Conservation (phyloP, 2,797 vertebrate species). For the Loris lydekkerianus region DNA sequence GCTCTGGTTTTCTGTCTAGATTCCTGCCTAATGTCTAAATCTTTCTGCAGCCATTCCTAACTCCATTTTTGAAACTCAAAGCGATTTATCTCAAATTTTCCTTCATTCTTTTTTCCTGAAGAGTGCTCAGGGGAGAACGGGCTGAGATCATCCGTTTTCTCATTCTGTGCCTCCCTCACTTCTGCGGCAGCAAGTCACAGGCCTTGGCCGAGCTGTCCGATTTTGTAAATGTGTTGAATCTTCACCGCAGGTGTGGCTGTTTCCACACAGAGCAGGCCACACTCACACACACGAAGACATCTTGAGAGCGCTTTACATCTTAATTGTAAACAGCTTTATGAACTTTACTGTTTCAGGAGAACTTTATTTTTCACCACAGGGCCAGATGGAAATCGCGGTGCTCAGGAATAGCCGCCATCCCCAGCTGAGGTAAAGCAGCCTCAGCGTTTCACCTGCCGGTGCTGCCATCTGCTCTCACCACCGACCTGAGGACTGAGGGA, state of each 20-base stretch:
- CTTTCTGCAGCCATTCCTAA: not conserved
- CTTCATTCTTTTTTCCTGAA: not conserved
- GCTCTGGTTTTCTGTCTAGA: not conserved
- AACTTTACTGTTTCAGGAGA: slow-evolving; percentile 56
- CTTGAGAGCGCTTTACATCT: slow-evolving; percentile 41
- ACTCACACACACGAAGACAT: not conserved
- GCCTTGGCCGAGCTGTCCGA: not conserved
- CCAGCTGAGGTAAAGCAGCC: slow-evolving; percentile 43
- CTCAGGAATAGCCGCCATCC: slow-evolving; percentile 54
- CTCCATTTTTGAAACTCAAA: slow-evolving; percentile 61
- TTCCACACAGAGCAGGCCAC: slow-evolving; percentile 41
- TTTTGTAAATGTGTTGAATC: slow-evolving; percentile 57
- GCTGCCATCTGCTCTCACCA: not conserved
- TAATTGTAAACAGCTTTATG: slow-evolving; percentile 63
- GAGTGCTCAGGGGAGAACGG: not conserved
- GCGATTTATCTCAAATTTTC: slow-evolving; percentile 50
- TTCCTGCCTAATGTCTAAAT: not conserved
- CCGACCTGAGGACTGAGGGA: not conserved
- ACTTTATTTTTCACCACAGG: slow-evolving; percentile 63
- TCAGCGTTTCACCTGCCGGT: not conserved
- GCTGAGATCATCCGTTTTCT: not conserved
- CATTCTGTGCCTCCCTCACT: not conserved
- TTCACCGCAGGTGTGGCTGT: slow-evolving; percentile 53
- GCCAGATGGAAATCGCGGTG: slow-evolving; percentile 36
- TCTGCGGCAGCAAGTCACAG: slow-evolving; percentile 32